These are phyloP conservation scores for Sebastes kiyomatsui DNA, from an alignment of 2,797 vertebrate genomes.

Conservation along the genomic window DNA sequence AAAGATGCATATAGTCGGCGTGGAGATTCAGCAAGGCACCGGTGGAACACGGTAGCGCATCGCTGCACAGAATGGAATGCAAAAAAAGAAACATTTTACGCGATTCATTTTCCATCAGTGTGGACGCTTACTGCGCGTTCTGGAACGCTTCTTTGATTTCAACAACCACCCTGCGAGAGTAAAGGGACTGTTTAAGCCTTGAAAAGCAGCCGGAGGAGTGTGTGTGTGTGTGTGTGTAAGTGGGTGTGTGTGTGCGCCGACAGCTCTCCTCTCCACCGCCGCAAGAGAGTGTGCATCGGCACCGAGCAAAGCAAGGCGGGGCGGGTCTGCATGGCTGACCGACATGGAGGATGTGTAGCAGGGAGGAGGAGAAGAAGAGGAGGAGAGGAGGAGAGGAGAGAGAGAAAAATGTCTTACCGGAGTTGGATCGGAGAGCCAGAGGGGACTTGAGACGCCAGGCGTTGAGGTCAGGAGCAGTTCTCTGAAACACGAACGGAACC, in stretches of 20 bases:
- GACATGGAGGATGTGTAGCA: constrained; percentile 57
- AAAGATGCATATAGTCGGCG: constrained; percentile 30
- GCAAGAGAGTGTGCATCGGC: constrained; percentile 47
- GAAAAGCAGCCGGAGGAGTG: constrained; percentile 41
- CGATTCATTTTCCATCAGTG: constrained; percentile 12
- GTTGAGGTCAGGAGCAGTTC: constrained; percentile 87
- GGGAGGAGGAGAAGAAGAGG: neutral
- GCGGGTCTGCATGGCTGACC: constrained; percentile 52
- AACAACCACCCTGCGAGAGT: neutral
- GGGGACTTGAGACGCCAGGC: constrained; percentile 90
- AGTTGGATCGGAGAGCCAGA: constrained; percentile 85
- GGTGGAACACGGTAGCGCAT: constrained; percentile 42
- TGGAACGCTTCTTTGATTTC: constrained; percentile 11
- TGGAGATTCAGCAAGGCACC: constrained; percentile 28
- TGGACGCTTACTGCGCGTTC: constrained; percentile 19
- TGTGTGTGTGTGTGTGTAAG: constrained; percentile 27
- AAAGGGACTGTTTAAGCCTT: constrained; percentile 32
- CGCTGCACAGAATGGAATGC: constrained; percentile 37
- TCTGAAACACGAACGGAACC: constrained; percentile 90
- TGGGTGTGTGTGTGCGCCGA: constrained; percentile 43
- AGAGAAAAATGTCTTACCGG: constrained; percentile 83
- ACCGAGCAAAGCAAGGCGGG: constrained; percentile 66
- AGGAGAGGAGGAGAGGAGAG: neutral
- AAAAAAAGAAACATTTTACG: constrained; percentile 45
- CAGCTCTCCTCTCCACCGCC: constrained; percentile 30